Conservation (phyloP, 2,797 vertebrate species). For the Semaprochilodus insignis region DNA sequence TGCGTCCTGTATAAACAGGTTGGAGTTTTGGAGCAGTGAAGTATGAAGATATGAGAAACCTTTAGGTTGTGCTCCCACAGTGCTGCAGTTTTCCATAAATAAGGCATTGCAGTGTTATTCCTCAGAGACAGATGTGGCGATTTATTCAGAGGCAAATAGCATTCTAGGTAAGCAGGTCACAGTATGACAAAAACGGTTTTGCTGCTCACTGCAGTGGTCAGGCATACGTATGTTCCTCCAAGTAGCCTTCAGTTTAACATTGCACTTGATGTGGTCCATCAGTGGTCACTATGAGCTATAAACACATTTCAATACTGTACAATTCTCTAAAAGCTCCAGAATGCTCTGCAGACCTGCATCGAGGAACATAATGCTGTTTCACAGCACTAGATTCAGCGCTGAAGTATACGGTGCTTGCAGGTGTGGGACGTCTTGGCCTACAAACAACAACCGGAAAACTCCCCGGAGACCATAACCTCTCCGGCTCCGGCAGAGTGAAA, state of each 20-base stretch:
- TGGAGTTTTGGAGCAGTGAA: slow-evolving; percentile 6
- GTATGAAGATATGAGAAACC: neutral
- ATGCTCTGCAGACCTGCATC: slow-evolving; percentile 56
- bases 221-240: neutral
- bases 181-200: slow-evolving; percentile 52
- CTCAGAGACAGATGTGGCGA: slow-evolving; percentile 25
- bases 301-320: slow-evolving; percentile 9
- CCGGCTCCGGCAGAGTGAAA: slow-evolving; percentile 27
- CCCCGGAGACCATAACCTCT: slow-evolving; percentile 57
- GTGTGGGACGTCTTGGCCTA: slow-evolving; percentile 53
- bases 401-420: neutral
- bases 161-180: slow-evolving; percentile 47
- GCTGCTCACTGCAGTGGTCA: slow-evolving; percentile 1
- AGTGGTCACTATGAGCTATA: slow-evolving; percentile 26
- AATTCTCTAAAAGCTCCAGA: slow-evolving; percentile 61
- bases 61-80: slow-evolving; percentile 7
- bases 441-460: slow-evolving; percentile 52
- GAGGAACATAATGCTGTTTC: slow-evolving; percentile 66
- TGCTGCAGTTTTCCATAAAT: slow-evolving; percentile 24
- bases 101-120: slow-evolving; percentile 29
- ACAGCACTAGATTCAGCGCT: slow-evolving; percentile 63
- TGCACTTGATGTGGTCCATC: slow-evolving; percentile 45
- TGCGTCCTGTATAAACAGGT: neutral
- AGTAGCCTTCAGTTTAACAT: slow-evolving; percentile 23
- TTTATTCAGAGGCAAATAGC: slow-evolving; percentile 24